Evolutionary conservation across 1,140 invertebrate genomes (phyloP).

Genomic region (Nomia melanderi): DNA sequence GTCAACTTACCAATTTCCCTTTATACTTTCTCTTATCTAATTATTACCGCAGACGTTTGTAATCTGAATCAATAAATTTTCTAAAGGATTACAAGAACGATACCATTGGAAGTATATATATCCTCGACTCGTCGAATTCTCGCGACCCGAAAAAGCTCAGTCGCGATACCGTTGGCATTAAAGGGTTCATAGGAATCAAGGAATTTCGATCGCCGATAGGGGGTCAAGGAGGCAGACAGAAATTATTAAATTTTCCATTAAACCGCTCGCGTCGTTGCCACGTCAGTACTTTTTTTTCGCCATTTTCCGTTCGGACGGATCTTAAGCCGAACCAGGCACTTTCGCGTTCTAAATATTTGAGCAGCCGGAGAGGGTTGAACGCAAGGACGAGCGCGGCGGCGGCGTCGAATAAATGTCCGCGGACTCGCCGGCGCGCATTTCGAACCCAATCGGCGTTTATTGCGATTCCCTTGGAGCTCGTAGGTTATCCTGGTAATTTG

Average conservation of each 20-base stretch:
- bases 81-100: no score
- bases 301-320: background rate
- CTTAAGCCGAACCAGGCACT: background rate
- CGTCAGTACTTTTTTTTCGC: background rate
- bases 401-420: background rate
- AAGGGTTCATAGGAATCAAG: background rate
- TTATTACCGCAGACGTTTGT: no score
- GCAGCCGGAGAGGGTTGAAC: no score
- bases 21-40: no score
- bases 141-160: background rate
- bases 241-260: constrained; percentile 14
- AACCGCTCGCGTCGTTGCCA: no score
- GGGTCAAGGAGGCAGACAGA: background rate
- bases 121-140: no score
- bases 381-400: background rate
- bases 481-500: background rate
- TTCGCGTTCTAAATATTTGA: constrained; percentile 13
- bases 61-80: no score
- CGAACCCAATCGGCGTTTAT: constrained; percentile 1
- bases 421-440: background rate
- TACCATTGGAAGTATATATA: no score
- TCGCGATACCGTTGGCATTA: background rate
- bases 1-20: no score
- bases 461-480: background rate
- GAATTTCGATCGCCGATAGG: background rate